Percentiles rank a stretch among this genome's conserved stretches.
Conservation (phyloP, 2,797 vertebrate species). For the Gallirallus australis region DNA sequence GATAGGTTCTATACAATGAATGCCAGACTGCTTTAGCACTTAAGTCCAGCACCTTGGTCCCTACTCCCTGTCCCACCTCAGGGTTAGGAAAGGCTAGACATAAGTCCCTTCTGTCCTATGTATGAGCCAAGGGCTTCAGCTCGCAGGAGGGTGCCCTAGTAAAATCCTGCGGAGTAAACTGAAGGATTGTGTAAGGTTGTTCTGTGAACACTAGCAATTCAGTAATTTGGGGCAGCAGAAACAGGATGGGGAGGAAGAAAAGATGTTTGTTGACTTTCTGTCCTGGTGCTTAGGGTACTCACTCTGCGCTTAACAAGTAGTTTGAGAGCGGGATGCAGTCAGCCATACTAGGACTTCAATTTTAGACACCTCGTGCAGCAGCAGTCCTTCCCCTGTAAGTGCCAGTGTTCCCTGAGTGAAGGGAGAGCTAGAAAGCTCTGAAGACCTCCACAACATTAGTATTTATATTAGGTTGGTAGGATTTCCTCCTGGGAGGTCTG, state of each 20-base stretch:
- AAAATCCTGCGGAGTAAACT: neutral
- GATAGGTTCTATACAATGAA: neutral
- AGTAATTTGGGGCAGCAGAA: neutral
- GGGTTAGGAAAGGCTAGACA: accelerated
- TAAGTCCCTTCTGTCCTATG: neutral
- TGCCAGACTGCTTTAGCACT: neutral
- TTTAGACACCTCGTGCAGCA: neutral
- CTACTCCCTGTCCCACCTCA: accelerated
- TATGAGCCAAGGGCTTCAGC: neutral
- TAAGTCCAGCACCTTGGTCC: accelerated
- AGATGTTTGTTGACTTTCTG: neutral
- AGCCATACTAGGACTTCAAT: neutral
- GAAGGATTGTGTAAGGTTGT: neutral
- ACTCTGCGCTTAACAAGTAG: neutral
- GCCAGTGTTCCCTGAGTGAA: neutral
- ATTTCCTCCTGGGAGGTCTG: neutral
- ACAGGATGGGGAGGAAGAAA: neutral
- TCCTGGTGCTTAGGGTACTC: neutral
- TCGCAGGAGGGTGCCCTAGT: neutral
- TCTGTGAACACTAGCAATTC: neutral
- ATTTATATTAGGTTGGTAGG: neutral
- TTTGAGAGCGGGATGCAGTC: neutral
- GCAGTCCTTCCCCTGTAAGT: neutral
- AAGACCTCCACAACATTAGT: neutral
- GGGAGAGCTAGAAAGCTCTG: neutral